A percentile compares a stretch with the other conserved stretches of the same genome.
Evolutionary conservation across 2,113 vertebrate species (phyloP).

Genomic region (Planiliza haematocheilus): DNA sequence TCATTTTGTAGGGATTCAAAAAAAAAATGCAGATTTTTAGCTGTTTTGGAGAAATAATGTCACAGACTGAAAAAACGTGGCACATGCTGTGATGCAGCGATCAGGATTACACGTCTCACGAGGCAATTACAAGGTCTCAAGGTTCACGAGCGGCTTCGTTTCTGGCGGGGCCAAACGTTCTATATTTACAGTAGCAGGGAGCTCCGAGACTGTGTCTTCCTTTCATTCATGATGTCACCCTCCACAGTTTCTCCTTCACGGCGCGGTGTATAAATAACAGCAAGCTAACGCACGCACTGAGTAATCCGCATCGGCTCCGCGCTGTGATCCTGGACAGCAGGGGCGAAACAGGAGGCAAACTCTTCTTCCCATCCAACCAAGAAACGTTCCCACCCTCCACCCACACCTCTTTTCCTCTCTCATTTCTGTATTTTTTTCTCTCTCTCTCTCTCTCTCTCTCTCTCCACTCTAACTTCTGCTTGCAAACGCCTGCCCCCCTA

Average conservation of each 20-base stretch:
- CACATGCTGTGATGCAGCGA: neutral
- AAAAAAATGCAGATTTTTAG: no score
- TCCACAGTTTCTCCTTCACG: slow-evolving; percentile 10
- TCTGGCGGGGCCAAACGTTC: slow-evolving; percentile 4
- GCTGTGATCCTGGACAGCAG: slow-evolving; percentile 33
- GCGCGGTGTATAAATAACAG: slow-evolving; percentile 56
- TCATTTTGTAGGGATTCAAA: neutral
- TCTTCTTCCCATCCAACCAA: slow-evolving; percentile 14
- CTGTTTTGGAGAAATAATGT: neutral
- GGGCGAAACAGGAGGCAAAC: slow-evolving; percentile 20
- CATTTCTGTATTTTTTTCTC: slow-evolving; percentile 13
- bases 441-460: no score
- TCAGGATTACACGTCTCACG: slow-evolving; percentile 22
- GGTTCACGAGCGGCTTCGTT: slow-evolving; percentile 21
- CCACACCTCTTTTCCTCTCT: neutral
- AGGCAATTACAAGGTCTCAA: slow-evolving; percentile 12
- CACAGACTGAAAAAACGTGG: neutral
- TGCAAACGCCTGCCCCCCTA: slow-evolving; percentile 37
- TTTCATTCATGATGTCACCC: slow-evolving; percentile 31
- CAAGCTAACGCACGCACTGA: slow-evolving; percentile 34
- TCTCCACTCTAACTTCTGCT: slow-evolving; percentile 22
- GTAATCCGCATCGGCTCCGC: slow-evolving; percentile 18
- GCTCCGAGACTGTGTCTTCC: slow-evolving; percentile 10
- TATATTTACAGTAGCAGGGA: slow-evolving; percentile 12
- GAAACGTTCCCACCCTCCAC: slow-evolving; percentile 22